phyloP scores from a whole-genome alignment of 2,113 vertebrate genomes.

The Archocentrus centrarchus region DNA sequence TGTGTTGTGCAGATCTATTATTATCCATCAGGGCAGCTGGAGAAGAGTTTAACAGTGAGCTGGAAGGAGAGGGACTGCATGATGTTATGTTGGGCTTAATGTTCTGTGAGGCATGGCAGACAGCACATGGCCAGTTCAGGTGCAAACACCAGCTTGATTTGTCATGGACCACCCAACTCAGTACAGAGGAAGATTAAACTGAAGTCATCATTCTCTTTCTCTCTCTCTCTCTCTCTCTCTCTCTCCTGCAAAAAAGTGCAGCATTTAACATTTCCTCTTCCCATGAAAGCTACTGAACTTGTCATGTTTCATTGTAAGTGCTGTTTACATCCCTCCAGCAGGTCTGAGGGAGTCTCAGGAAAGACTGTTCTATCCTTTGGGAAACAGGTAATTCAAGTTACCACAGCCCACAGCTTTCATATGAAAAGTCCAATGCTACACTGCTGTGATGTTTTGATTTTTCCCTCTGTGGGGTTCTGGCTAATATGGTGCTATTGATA shows the following conservation, averaged over 20 bases:
- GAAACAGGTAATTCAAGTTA: constrained; percentile 18
- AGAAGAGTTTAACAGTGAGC: constrained; percentile 29
- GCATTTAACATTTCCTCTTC: constrained; percentile 26
- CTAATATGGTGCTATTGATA: constrained; percentile 31
- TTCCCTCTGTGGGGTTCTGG: constrained; percentile 28
- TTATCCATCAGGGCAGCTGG: constrained; percentile 27
- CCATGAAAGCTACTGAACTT: constrained; percentile 35
- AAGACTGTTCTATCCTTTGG: background rate
- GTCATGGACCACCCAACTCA: constrained; percentile 51
- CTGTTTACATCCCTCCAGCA: constrained; percentile 48
- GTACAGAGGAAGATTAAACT: constrained; percentile 53
- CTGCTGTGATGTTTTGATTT: constrained; percentile 54
- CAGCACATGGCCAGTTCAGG: constrained; percentile 35
- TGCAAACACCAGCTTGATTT: constrained; percentile 58
- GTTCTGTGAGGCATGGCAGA: constrained; percentile 45
- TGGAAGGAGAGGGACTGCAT: constrained; percentile 22
- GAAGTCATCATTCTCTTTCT: constrained; percentile 40
- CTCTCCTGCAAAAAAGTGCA: constrained; percentile 4
- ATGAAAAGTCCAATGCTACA: constrained; percentile 26
- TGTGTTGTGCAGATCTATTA: constrained; percentile 40
- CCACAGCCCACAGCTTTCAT: constrained; percentile 17
- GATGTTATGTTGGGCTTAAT: constrained; percentile 36
- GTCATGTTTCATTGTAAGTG: constrained; percentile 48
- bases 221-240: background rate
- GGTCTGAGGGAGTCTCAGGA: constrained; percentile 7